Conservation (phyloP, 1,140 invertebrate genomes). For the Saccostrea cuccullata region DNA sequence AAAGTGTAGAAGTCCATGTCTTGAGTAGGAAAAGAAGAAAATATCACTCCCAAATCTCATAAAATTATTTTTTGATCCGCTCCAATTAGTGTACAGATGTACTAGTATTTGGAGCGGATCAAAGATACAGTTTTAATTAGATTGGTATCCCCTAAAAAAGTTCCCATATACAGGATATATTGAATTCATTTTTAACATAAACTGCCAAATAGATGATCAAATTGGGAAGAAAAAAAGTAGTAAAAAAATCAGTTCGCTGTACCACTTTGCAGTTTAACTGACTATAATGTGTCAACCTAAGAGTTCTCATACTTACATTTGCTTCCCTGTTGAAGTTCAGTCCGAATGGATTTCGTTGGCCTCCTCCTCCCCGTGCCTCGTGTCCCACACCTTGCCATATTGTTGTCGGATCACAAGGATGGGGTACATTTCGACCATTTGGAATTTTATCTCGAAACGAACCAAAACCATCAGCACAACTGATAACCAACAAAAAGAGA, state of each 20-base stretch:
- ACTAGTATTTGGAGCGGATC: too few species aligned
- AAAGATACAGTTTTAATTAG: too few species aligned
- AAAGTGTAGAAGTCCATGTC: slow-evolving; percentile 63
- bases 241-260: too few species aligned
- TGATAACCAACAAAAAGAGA: background rate
- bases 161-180: too few species aligned
- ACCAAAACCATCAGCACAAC: background rate
- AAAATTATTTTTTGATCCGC: background rate
- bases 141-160: too few species aligned
- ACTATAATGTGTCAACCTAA: too few species aligned
- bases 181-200: too few species aligned
- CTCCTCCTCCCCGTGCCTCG: slow-evolving; percentile 43
- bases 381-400: slow-evolving; percentile 62
- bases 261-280: too few species aligned
- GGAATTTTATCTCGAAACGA: slow-evolving; percentile 47
- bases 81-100: too few species aligned
- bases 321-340: slow-evolving; percentile 32
- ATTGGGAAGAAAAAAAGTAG: too few species aligned
- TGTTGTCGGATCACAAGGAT: slow-evolving; percentile 55
- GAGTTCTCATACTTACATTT: slow-evolving; percentile 16
- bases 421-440: slow-evolving; percentile 57
- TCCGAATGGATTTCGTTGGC: slow-evolving; percentile 45
- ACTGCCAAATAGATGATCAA: too few species aligned
- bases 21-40: background rate
- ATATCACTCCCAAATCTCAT: background rate